phyloP scores from a whole-genome alignment of 2,113 vertebrate genomes.

The Lophotis ruficrista region DNA sequence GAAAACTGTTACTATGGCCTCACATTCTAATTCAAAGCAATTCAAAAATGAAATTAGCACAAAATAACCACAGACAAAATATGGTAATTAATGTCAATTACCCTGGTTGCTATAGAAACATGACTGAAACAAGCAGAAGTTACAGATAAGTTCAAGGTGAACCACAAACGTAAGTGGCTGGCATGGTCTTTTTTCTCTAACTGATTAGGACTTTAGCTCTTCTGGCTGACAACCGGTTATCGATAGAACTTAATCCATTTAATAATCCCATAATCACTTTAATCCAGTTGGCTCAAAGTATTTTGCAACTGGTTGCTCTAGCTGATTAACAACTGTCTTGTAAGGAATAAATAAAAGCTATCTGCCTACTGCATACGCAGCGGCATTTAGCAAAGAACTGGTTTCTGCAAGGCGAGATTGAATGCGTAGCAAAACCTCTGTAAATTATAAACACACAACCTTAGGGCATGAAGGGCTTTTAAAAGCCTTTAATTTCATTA shows the following conservation, averaged over 20 bases:
- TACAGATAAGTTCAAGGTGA: conserved; percentile 70
- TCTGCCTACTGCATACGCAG: neutral
- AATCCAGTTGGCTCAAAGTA: conserved; percentile 59
- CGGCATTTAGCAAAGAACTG: neutral
- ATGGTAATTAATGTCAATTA: conserved; percentile 73
- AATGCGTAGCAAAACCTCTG: neutral
- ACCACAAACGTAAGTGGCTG: conserved; percentile 19
- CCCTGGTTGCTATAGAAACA: conserved; percentile 67
- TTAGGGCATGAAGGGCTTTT: neutral
- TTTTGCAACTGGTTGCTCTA: conserved; percentile 27
- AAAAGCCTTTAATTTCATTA: neutral
- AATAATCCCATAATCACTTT: conserved; percentile 68
- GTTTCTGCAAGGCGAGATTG: neutral
- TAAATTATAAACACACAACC: neutral
- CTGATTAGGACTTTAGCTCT: conserved; percentile 42
- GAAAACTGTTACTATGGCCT: neutral
- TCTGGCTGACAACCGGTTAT: conserved; percentile 58
- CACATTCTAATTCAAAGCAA: conserved; percentile 37
- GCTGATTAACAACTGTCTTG: conserved; percentile 56
- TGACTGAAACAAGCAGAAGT: conserved; percentile 60
- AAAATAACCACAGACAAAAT: conserved; percentile 46
- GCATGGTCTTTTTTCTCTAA: conserved; percentile 24
- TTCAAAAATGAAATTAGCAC: conserved; percentile 65
- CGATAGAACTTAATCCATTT: conserved; percentile 63
- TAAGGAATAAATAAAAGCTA: conserved; percentile 39